phyloP scores from a whole-genome alignment of 2,113 vertebrate genomes.

The Scophthalmus maximus region DNA sequence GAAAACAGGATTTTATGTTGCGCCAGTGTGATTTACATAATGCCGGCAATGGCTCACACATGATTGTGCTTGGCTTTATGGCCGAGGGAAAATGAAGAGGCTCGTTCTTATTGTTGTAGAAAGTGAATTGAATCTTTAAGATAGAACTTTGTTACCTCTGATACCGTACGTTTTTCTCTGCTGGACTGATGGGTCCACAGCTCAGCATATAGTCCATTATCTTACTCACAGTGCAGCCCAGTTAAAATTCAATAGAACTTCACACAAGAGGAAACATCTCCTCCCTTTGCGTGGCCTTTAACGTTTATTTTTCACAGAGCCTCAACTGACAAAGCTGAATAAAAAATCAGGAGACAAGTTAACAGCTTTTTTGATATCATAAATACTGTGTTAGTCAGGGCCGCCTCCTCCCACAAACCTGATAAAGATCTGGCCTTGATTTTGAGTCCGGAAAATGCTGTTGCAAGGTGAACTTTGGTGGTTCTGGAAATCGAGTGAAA shows the following conservation, averaged over 20 bases:
- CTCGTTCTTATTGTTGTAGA: slow-evolving; percentile 67
- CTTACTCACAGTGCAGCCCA: slow-evolving; percentile 38
- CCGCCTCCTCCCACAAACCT: slow-evolving; percentile 50
- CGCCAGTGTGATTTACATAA: slow-evolving; percentile 79
- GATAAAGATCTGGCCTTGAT: slow-evolving; percentile 77
- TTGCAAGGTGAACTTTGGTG: slow-evolving; percentile 75
- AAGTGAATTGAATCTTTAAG: slow-evolving; percentile 76
- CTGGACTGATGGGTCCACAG: slow-evolving; percentile 30
- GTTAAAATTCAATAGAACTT: slow-evolving; percentile 46
- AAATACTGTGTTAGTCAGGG: slow-evolving; percentile 35
- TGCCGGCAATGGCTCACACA: slow-evolving; percentile 73
- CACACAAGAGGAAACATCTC: slow-evolving; percentile 51
- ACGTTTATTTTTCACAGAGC: slow-evolving; percentile 37
- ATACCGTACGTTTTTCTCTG: slow-evolving; percentile 61
- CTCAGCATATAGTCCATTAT: slow-evolving; percentile 43
- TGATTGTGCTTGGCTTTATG: slow-evolving; percentile 81
- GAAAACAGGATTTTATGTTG: slow-evolving; percentile 81
- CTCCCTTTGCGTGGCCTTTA: slow-evolving; percentile 12
- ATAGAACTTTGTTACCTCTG: slow-evolving; percentile 74
- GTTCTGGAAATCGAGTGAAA: slow-evolving; percentile 74
- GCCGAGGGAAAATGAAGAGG: slow-evolving; percentile 73
- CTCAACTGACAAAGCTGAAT: slow-evolving; percentile 16
- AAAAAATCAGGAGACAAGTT: slow-evolving; percentile 11
- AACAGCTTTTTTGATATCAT: slow-evolving; percentile 41
- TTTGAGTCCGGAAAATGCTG: slow-evolving; percentile 64